Base-by-base conservation (phyloP, 1,140 invertebrate species). In the Aphelinus atriplicis region DNA sequence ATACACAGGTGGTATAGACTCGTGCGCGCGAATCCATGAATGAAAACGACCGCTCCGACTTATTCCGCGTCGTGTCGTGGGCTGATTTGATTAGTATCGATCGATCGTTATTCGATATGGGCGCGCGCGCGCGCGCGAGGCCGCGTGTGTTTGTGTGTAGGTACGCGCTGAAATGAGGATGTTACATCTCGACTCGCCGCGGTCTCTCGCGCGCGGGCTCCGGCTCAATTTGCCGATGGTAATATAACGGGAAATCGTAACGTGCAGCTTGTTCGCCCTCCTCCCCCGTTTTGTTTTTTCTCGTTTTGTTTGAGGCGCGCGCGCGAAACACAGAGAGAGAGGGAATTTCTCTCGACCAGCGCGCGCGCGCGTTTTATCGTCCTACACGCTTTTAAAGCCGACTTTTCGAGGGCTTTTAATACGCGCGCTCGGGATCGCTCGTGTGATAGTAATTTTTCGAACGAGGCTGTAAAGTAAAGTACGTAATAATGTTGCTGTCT, bases 241-340 rank as follows among this genome's bases (percentile, higher is more conserved):
- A 71, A 64, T 71, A 48, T 71, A 71, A 71, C 70, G 70, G 70
- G 61, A 71, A 26, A 56, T 9, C 50, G 70, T 56, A 7, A 64
- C 51, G 51, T 26, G 47, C 62, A 51, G 58, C 60, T 58, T 69
- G 60, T 53, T 48, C n/a, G 4, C 46, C 7, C 9, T 62, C 48
- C 46, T 62, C 2, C 69, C 9, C 43, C 43, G 53, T 62, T 62
- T 62, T 53, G 45, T 62, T 50, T 55, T 53, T 10, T 2, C 9
- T 53, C 9, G 4, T 53, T 53, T 53, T 53, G 4, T 9, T 53
- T 53, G 26, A 26, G 26, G 26, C 26, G 26, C 26, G 26, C 26
- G 26, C 26, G 26, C 26, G 26, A 26, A 26, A 26, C 26, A 26
- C 26, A 26, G 26, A 26, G 26, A 26, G 26, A 26, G 26, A 26